These are phyloP conservation scores for Pristionchus arcanus DNA, from an alignment of 2,888 invertebrate genomes.

Conservation along the genomic window DNA sequence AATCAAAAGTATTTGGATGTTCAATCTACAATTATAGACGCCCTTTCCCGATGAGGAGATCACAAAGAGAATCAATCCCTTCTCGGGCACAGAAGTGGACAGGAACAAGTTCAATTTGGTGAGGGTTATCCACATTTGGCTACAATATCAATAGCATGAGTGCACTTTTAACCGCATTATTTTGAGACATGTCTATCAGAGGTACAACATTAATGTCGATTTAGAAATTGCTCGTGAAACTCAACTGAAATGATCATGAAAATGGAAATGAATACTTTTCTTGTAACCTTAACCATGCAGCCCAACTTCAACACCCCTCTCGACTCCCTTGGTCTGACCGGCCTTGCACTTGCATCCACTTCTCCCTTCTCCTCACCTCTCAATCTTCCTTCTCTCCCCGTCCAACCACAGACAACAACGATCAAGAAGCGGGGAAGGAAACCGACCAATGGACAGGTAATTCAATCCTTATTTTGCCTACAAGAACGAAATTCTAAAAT, in stretches of 20 bases:
- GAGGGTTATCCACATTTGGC: neutral
- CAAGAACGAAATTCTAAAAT: no score
- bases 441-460: neutral
- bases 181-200: no score
- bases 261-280: no score
- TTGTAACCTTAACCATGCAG: neutral
- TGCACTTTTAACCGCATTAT: no score
- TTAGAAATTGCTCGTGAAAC: no score
- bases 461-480: neutral
- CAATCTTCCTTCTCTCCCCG: neutral
- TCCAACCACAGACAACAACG: neutral
- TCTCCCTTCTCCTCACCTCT: constrained; percentile 17
- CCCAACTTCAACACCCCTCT: neutral
- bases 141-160: no score
- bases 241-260: no score
- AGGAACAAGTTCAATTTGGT: neutral
- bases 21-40: constrained; percentile 56
- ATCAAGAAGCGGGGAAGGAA: neutral
- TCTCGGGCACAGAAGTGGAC: constrained; percentile 58
- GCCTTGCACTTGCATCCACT: neutral
- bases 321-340: neutral
- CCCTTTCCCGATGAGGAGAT: constrained; percentile 63
- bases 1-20: neutral
- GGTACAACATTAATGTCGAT: no score
- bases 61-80: constrained; percentile 65